Evolutionary conservation across 1,140 invertebrate genomes (phyloP), one percentile per base, ranked within the genome.

Genomic region (Drosophila ambigua): DNA sequence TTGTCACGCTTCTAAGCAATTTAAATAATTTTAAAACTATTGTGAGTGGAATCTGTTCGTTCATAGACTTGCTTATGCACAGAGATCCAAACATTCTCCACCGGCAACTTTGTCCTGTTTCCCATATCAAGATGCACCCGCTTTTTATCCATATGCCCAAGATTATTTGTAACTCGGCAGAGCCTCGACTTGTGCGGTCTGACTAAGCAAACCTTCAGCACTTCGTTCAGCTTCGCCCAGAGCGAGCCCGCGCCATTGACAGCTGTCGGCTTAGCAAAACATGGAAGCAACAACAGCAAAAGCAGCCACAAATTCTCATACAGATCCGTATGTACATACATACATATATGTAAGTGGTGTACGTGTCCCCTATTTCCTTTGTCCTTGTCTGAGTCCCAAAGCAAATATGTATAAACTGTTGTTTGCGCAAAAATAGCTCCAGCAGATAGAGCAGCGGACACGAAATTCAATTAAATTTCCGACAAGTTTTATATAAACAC

Each of bases 391-490:
- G 52, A 16, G 45, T 51, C 48, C 52, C 49, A 53, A 50, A 53
- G 54, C 60, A 74, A 66, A 74, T 57, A 66, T 74, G 24, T 65
- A 52, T 66, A 54, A 54, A 67, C 35, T 45, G 41, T 50, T 61
- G 58, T 63, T 55, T 62, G 58, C 50, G 23, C 49, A 26, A 55
- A 55, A 63, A 72, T 73, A 71, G 69, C 35, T n/a, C 51, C 64
- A 44, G 23, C 41, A 63, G 44, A 74, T 44, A 80, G 60, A 46
- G 35, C 35, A 39, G 51, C 28, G 39, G 48, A 13, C 45, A 63
- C 44, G 43, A 67, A 79, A 64, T 76, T 84, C 66, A 76, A 72
- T 84, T 72, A 79, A 82, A 71, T 49, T 60, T 63, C 49, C 20
- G 57, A 60, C 58, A 73, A 61, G 61, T 73, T 73, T 59, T 61